Evolutionary conservation across 1,140 invertebrate genomes (phyloP), one percentile per base, ranked within the genome.

Genomic region (Brachionus paranguensis): DNA sequence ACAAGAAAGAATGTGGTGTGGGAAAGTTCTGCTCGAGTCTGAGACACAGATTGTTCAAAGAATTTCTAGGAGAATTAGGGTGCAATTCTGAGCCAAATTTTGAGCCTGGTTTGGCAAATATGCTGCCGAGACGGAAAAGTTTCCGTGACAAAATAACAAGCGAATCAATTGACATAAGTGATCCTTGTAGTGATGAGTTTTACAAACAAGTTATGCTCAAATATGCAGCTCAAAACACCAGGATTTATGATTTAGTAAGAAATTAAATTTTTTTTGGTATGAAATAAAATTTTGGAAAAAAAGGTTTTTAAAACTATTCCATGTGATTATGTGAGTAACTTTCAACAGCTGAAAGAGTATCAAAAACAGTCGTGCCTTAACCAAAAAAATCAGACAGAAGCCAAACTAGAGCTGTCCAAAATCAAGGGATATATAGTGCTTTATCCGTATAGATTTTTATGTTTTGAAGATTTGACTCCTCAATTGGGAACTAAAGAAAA

Each of bases 1-100:
- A 95, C 88, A 94, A 93, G 0, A 90, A 92, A 74, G 89, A 92
- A 11, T 95, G 93, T 90, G 91, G 93, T 68, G 93, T 93, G 85
- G 96, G 96, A 3, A 92, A 92, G 85, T 96, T 95, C 89, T 95
- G 94, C 0, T 93, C 94, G 0, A 92, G 92, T 3, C 90, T 99
- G 20, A 90, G 96, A 72, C 93, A 93, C 87, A 92, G 93, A 55
- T 88, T 98, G 55, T 86, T 84, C 83, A 92, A 93, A 85, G 96
- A 99, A 89, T 96, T 98, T 90, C 91, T 99, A 41, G 94, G 91
- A 2, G 64, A 88, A 5, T 84, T 78, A 47, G 17, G 17, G 10
- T 55, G 20, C 5, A 29, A 12, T 12, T 14, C 14, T 41, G 65
- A 33, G 33, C 12, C 10, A 6, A 43, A 11, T 14, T 53, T 5